phyloP scores from a whole-genome alignment of 1,140 invertebrate genomes.

The Drosophila melanogaster region DNA sequence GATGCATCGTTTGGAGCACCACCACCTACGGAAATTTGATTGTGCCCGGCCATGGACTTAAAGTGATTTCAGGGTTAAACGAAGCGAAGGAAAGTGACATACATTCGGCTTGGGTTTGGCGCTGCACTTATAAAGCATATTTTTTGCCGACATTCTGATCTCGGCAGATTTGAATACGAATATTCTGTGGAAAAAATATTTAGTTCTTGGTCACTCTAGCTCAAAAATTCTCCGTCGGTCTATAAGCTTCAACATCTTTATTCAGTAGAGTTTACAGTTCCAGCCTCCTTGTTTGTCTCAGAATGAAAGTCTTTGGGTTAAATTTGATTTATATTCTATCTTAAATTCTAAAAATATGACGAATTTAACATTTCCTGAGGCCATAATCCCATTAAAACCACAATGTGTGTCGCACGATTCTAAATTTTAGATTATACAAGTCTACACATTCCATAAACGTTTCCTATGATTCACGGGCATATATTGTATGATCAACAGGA shows the following conservation, averaged over 20 bases:
- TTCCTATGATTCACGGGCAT: slow-evolving; percentile 16
- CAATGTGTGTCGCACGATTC: slow-evolving; percentile 25
- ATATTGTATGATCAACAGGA: background rate
- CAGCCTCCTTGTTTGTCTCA: no score
- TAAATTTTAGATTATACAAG: background rate
- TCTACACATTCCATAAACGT: slow-evolving; percentile 25
- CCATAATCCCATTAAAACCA: slow-evolving; percentile 17
- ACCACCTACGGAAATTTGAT: slow-evolving; percentile 66
- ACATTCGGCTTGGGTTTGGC: slow-evolving; percentile 11
- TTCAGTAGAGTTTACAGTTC: no score
- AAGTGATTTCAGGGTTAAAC: slow-evolving; percentile 35
- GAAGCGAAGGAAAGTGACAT: slow-evolving; percentile 14
- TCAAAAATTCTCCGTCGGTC: no score
- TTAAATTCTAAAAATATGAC: no score
- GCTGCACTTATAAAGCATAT: background rate
- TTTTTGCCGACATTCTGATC: background rate
- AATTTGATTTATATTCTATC: background rate
- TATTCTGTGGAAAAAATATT: no score
- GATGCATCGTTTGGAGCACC: slow-evolving; percentile 43
- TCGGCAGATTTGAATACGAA: background rate
- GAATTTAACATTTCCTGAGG: background rate
- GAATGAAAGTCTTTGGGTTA: background rate
- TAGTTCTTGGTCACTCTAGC: no score
- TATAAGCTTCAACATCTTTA: no score
- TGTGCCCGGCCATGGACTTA: slow-evolving; percentile 38